Conservation (phyloP, 2,888 invertebrate genomes). For the Nasonia oneida region DNA sequence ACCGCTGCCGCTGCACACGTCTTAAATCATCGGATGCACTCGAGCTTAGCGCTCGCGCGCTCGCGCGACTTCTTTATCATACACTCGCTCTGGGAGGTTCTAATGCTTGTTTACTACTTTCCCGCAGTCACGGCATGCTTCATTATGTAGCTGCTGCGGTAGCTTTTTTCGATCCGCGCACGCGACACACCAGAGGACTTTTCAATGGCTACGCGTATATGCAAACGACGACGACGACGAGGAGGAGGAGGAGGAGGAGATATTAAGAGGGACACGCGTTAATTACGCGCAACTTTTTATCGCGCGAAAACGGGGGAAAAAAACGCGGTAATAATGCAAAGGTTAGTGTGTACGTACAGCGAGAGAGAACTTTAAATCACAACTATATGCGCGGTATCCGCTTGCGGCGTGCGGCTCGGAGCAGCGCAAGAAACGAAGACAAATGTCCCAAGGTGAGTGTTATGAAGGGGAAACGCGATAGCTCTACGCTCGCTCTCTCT, state of each 20-base stretch:
- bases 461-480: constrained; percentile 77
- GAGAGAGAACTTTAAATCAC: constrained; percentile 71
- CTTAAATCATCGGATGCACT: constrained; percentile 48
- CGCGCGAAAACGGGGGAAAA: constrained; percentile 15
- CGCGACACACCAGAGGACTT: background rate
- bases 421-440: constrained; percentile 75
- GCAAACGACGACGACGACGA: too few relatives aligned
- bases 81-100: background rate
- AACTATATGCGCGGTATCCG: constrained; percentile 69
- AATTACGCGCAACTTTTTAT: constrained; percentile 51
- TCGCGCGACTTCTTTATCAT: constrained; percentile 16
- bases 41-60: background rate
- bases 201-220: background rate
- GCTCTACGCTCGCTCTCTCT: constrained; percentile 53
- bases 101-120: constrained; percentile 46
- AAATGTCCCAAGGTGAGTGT: constrained; percentile 72
- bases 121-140: constrained; percentile 42
- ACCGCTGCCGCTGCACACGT: constrained; percentile 7
- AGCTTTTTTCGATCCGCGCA: background rate
- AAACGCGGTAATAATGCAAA: constrained; percentile 24
- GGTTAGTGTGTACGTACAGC: background rate
- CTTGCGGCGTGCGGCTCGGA: constrained; percentile 62
- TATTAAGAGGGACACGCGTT: constrained; percentile 51
- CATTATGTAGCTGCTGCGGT: constrained; percentile 34
- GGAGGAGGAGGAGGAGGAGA: background rate